Base-by-base conservation (phyloP, 2,113 vertebrate species). In the Microtus richardsoni region DNA sequence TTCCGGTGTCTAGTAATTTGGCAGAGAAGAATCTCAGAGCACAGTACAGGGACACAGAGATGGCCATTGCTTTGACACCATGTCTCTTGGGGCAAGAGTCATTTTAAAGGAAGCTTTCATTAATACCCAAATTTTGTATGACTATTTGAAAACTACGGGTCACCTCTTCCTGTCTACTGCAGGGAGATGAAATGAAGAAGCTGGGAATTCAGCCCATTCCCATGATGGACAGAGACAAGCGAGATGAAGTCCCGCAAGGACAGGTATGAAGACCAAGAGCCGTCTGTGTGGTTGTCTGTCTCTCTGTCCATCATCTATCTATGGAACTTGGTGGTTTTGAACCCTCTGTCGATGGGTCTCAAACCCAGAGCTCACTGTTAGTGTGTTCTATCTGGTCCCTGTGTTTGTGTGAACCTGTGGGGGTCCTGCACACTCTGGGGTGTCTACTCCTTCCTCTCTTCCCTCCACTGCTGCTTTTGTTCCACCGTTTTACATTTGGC, bases 101-200 rank as follows among this genome's bases (percentile, higher is more conserved):
- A 9, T 16, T 58, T 85, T 7, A 17, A 74, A 60, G 39, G 19
- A 44, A 73, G 84, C 11, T 2, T 17, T 39, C 1, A 2, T n/a
- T 68, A 11, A 24, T 21, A 8, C 24, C 24, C 5, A 14, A 26
- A 3, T 17, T 74, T 7, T 14, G 24, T 19, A 7, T 28, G 16
- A 9, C 10, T 6, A 16, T 58, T 78, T 41, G 0, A 54, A 47
- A 44, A 36, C 36, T 8, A 62, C 86, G 39, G 64, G 26, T 17
- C 52, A 0, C 75, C 14, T 24, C 85, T 60, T 28, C 17, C 58
- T 7, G 47, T 41, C 87, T 60, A 24, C 64, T 78, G 66, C 95
- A 99, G 99, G 99, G 99, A 0, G 99, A 99, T 96, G 99, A 99
- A 97, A 99, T 99, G 99, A 99, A 99, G 98, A 99, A 99, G 98